A percentile compares a stretch with the other conserved stretches of the same genome.
Conservation (phyloP, 2,888 invertebrate species). For the Aplocera efformata region DNA sequence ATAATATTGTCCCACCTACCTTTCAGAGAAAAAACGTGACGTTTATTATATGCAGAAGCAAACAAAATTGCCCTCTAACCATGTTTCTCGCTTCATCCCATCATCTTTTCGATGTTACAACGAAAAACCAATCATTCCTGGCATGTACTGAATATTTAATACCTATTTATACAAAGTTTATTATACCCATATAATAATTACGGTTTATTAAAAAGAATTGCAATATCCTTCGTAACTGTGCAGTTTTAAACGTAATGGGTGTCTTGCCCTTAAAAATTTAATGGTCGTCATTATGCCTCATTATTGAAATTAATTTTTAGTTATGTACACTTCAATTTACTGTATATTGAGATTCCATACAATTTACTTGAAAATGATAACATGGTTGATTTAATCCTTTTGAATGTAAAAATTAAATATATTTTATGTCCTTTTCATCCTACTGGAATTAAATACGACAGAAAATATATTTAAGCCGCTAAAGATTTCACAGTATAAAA, state of each 20-base stretch:
- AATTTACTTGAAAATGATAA: slow-evolving; percentile 8
- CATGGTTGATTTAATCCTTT: too few relatives aligned
- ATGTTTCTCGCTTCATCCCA: background rate
- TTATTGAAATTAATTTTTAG: slow-evolving; percentile 25
- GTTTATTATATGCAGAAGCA: too few relatives aligned
- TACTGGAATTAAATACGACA: too few relatives aligned
- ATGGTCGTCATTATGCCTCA: slow-evolving; percentile 21
- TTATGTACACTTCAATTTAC: slow-evolving; percentile 16
- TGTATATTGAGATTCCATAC: slow-evolving; percentile 12
- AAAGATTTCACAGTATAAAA: too few relatives aligned
- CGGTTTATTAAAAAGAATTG: slow-evolving; percentile 14
- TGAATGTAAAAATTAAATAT: too few relatives aligned
- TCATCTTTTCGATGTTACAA: too few relatives aligned
- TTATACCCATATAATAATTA: slow-evolving; percentile 11
- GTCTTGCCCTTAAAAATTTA: slow-evolving; percentile 19
- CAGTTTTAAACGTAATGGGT: slow-evolving; percentile 17
- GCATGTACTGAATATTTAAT: background rate
- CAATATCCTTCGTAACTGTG: slow-evolving; percentile 20
- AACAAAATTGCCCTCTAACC: too few relatives aligned
- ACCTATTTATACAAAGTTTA: background rate
- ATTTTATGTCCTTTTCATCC: too few relatives aligned
- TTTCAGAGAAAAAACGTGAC: too few relatives aligned
- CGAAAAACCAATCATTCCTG: too few relatives aligned
- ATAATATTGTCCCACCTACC: too few relatives aligned
- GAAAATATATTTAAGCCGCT: too few relatives aligned